Base-by-base conservation (phyloP, 2,113 vertebrate genomes). In the Cebidichthys violaceus region DNA sequence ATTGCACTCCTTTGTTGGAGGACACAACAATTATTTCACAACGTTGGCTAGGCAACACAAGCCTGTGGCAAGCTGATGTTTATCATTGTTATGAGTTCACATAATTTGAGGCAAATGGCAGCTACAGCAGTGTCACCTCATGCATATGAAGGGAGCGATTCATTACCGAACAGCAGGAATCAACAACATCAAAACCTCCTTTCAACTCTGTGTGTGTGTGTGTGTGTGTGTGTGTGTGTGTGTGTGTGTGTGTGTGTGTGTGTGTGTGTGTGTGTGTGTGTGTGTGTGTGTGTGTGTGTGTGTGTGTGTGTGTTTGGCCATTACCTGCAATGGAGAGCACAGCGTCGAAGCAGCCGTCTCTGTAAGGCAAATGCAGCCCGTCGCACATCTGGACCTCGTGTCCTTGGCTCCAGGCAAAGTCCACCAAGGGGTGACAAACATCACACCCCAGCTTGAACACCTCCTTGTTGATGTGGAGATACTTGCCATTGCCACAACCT, bases 401-500 rank as follows among this genome's bases (percentile, higher is more conserved):
- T 59, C 92, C 92, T 71, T 93, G 91, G 84, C 70, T 93, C 87
- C 62, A 31, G 77, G 96, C 96, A 33, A 77, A 93, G 87, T 96
- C 95, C 91, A 96, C 94, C 86, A 96, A 85, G 0, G 92, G 94
- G 84, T 91, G 95, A 86, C 94, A 95, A 13, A 93, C 92, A 47
- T 95, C 86, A 1, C 96, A 95, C 8, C 92, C 92, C 90, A 96
- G 84, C 91, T 96, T 95, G 88, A 95, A 95, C 82, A 77, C 90
- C 33, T 93, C 84, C 85, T 91, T 93, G 88, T 89, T 96, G 89
- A 96, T 96, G 93, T 89, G 92, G 82, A 96, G 93, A 60, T 96
- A 95, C 93, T 96, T 97, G 50, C 95, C 94, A 80, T 96, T 97
- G 74, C 95, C 83, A 59, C 95, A 96, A 74, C 95, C 96, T 96